phyloP scores from a whole-genome alignment of 2,888 invertebrate species.

The Eilema sororculum region DNA sequence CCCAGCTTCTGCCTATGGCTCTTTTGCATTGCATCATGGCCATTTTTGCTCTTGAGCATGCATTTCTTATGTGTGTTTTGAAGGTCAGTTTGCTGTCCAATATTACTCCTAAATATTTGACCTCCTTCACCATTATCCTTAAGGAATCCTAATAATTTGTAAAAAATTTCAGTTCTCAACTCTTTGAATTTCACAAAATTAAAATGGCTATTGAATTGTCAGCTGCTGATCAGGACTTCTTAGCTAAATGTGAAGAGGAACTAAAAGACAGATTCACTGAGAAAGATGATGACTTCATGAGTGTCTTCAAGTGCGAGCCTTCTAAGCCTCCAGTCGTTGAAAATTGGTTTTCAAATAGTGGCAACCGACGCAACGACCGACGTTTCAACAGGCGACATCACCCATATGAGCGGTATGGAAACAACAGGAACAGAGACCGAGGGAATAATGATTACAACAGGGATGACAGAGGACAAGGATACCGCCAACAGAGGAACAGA shows the following conservation, averaged over 20 bases:
- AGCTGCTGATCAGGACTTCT: constrained; percentile 86
- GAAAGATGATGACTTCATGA: constrained; percentile 88
- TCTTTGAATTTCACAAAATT: constrained; percentile 40
- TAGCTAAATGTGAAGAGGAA: constrained; percentile 88
- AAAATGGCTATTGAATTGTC: constrained; percentile 76
- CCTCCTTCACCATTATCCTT: no score
- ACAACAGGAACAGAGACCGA: constrained; percentile 53
- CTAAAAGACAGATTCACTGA: constrained; percentile 88
- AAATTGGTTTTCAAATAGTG: constrained; percentile 80
- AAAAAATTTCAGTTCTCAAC: constrained; percentile 63
- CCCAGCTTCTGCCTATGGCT: no score
- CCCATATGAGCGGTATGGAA: constrained; percentile 50
- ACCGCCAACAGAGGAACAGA: constrained; percentile 53
- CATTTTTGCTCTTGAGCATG: no score
- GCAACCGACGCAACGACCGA: constrained; percentile 67
- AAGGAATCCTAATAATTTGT: constrained; percentile 3
- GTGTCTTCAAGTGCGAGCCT: constrained; percentile 71
- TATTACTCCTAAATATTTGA: no score
- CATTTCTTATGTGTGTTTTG: no score
- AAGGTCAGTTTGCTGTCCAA: no score
- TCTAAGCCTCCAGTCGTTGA: constrained; percentile 88
- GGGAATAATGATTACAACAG: constrained; percentile 37
- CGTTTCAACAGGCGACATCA: constrained; percentile 54
- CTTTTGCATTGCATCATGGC: no score
- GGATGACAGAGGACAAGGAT: constrained; percentile 46